Percentiles rank a stretch among this genome's conserved stretches.
Evolutionary conservation across 2,797 vertebrate genomes (phyloP).

Genomic region (Delichon dasypus): DNA sequence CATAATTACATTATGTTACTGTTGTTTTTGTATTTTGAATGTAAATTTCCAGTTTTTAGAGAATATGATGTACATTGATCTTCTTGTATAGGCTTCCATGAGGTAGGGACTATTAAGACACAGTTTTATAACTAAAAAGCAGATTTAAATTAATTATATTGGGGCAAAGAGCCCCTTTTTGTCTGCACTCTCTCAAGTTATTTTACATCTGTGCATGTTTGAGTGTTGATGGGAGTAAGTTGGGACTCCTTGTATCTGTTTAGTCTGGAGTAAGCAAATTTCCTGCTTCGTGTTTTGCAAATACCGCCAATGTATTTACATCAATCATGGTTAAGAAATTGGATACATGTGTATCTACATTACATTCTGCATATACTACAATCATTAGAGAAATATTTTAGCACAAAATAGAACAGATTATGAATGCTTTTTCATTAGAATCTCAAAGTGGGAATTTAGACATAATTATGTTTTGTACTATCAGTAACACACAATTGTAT

Average conservation of each 20-base stretch:
- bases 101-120: neutral
- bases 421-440: conserved; percentile 17
- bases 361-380: neutral
- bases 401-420: neutral
- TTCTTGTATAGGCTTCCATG: neutral
- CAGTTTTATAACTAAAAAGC: neutral
- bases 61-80: neutral
- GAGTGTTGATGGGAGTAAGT: neutral
- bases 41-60: neutral
- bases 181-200: neutral
- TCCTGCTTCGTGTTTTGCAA: neutral
- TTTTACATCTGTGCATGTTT: neutral
- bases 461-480: neutral
- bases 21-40: neutral
- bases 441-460: conserved; percentile 8
- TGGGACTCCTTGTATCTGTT: neutral
- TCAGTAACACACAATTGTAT: neutral
- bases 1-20: neutral
- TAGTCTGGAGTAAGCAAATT: conserved; percentile 25
- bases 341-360: neutral
- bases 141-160: neutral
- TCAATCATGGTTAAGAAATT: neutral
- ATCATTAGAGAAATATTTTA: conserved; percentile 16
- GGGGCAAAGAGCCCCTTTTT: neutral
- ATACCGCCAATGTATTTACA: neutral